Evolutionary conservation across 2,888 invertebrate species (phyloP).

Genomic region (Halocaridina rubra): DNA sequence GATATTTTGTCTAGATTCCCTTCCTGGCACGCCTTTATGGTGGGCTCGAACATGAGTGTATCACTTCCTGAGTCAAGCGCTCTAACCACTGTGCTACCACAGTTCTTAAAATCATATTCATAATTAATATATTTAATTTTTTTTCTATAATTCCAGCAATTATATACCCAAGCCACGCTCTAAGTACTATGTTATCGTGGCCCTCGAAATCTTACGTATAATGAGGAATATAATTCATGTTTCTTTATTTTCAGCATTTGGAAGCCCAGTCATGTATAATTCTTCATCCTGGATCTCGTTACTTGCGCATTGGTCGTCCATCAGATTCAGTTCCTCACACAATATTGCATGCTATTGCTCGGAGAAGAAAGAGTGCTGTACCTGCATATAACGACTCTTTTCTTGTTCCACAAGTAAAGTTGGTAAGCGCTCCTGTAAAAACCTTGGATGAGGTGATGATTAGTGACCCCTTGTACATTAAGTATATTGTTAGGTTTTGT

Average conservation of each 20-base stretch:
- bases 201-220: background rate
- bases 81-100: background rate
- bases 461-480: too few species aligned
- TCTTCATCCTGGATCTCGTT: conserved; percentile 94
- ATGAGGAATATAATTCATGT: too few species aligned
- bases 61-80: too few species aligned
- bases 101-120: background rate
- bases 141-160: background rate
- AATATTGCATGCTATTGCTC: conserved; percentile 86
- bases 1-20: too few species aligned
- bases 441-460: too few species aligned
- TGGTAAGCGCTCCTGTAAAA: too few species aligned
- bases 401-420: conserved; percentile 62
- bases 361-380: conserved; percentile 69
- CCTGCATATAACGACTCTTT: conserved; percentile 63
- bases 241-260: conserved; percentile 34
- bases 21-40: too few species aligned
- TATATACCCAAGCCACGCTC: background rate
- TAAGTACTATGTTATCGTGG: background rate
- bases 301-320: conserved; percentile 89
- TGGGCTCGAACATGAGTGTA: background rate
- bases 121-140: background rate
- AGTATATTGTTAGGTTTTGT: too few species aligned
- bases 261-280: conserved; percentile 72
- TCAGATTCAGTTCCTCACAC: conserved; percentile 89